These are phyloP conservation scores for Cyphomyrus discorhynchus DNA, from an alignment of 2,113 vertebrate genomes.

Conservation along the genomic window DNA sequence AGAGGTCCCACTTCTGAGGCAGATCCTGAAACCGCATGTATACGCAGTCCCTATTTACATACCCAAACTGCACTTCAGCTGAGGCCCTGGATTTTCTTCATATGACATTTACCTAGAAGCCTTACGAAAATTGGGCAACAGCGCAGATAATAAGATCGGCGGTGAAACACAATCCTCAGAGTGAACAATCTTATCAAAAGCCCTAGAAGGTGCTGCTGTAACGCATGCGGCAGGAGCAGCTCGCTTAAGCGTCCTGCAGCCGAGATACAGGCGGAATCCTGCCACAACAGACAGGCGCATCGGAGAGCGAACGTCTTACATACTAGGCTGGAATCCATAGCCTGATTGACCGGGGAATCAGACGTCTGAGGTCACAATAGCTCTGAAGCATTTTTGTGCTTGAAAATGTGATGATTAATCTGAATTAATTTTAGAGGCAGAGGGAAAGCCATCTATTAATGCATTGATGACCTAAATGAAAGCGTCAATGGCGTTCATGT, in stretches of 20 bases:
- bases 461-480: conserved; percentile 42
- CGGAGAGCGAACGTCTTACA: neutral
- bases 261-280: neutral
- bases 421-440: conserved; percentile 25
- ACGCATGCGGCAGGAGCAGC: conserved; percentile 25
- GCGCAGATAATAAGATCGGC: conserved; percentile 31
- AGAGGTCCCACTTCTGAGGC: neutral
- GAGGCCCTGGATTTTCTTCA: conserved; percentile 23
- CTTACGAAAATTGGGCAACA: conserved; percentile 25
- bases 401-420: conserved; percentile 14
- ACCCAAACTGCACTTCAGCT: conserved; percentile 19
- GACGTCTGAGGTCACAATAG: conserved; percentile 4
- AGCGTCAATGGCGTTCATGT: conserved; percentile 43
- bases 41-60: neutral
- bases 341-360: neutral
- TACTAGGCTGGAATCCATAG: conserved; percentile 10
- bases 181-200: conserved; percentile 19
- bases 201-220: conserved; percentile 29
- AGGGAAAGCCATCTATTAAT: conserved; percentile 32
- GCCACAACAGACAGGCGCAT: neutral
- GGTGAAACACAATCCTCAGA: neutral
- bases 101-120: conserved; percentile 21
- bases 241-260: neutral
- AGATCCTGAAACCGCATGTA: neutral
- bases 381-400: conserved; percentile 14